Conservation (phyloP, 1,140 invertebrate species). For the Meloidogyne floridensis region DNA sequence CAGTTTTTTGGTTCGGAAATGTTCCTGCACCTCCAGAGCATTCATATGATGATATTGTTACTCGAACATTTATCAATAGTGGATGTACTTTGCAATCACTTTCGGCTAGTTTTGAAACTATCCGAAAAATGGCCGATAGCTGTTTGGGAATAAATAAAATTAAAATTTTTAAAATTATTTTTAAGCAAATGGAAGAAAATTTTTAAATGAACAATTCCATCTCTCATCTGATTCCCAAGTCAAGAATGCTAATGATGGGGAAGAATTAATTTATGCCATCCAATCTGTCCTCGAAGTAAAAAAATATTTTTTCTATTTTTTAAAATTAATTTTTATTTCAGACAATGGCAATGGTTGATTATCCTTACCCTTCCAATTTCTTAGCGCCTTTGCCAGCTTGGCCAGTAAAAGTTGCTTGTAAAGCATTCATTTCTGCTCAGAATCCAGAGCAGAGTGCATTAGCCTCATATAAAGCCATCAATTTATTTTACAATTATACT, state of each 20-base stretch:
- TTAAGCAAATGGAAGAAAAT: constrained; percentile 52
- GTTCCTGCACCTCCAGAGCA: constrained; percentile 76
- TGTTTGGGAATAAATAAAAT: constrained; percentile 16
- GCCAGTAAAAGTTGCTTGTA: constrained; percentile 70
- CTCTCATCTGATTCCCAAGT: constrained; percentile 48
- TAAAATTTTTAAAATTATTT: not conserved
- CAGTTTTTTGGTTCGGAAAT: constrained; percentile 83
- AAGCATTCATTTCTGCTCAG: constrained; percentile 27
- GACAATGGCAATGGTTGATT: constrained; percentile 69
- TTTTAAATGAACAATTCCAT: constrained; percentile 56
- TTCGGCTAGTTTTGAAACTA: constrained; percentile 42
- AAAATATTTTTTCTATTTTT: constrained; percentile 1
- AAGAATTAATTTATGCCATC: constrained; percentile 23
- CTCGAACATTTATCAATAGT: constrained; percentile 76
- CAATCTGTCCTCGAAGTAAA: constrained; percentile 25
- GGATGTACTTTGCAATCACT: constrained; percentile 71
- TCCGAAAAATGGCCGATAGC: constrained; percentile 53
- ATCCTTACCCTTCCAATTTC: constrained; percentile 69
- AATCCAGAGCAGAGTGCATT: constrained; percentile 37
- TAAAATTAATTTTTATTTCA: constrained; percentile 36
- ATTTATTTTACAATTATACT: constrained; percentile 47
- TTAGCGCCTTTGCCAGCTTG: constrained; percentile 68
- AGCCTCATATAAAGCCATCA: constrained; percentile 44
- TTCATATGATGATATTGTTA: constrained; percentile 78
- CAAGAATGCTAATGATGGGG: constrained; percentile 43